Percentiles rank a stretch among this genome's conserved stretches.
Conservation (phyloP, 2,113 vertebrate genomes). For the Ctenomys sociabilis region DNA sequence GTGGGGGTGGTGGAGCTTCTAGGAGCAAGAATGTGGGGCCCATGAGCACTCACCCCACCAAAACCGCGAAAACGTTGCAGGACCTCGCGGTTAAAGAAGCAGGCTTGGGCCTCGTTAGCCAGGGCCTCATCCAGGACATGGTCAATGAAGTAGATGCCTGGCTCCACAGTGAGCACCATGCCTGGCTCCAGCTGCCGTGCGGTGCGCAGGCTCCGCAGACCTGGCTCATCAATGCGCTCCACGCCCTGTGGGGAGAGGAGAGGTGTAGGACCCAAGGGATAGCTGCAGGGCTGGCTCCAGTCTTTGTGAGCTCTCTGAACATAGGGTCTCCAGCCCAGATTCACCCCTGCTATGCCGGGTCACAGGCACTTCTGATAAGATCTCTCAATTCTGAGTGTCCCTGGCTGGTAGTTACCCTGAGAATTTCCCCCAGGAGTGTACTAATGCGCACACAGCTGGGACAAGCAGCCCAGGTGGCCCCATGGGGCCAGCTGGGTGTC, state of each 20-base stretch:
- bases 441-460: background rate
- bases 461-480: background rate
- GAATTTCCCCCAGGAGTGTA: background rate
- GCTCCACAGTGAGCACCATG: slow-evolving; percentile 98
- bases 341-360: background rate
- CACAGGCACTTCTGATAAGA: background rate
- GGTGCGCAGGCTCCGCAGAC: slow-evolving; percentile 93
- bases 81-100: slow-evolving; percentile 91
- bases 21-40: background rate
- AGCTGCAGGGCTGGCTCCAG: background rate
- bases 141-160: slow-evolving; percentile 97
- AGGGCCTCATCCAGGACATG: slow-evolving; percentile 94
- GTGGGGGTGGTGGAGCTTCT: background rate
- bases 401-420: background rate
- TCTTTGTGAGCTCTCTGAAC: background rate
- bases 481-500: background rate
- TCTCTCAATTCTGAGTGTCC: background rate
- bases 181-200: slow-evolving; percentile 89
- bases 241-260: slow-evolving; percentile 85
- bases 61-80: slow-evolving; percentile 92
- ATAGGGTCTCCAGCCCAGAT: background rate
- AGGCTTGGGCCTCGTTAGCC: slow-evolving; percentile 86
- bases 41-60: slow-evolving; percentile 91
- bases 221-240: slow-evolving; percentile 90
- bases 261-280: too few species aligned